Evolutionary conservation across 53 echinoderm and acorn worm species (phyloP), one percentile per base, ranked within the genome.

Genomic region (Stichopus horrens): DNA sequence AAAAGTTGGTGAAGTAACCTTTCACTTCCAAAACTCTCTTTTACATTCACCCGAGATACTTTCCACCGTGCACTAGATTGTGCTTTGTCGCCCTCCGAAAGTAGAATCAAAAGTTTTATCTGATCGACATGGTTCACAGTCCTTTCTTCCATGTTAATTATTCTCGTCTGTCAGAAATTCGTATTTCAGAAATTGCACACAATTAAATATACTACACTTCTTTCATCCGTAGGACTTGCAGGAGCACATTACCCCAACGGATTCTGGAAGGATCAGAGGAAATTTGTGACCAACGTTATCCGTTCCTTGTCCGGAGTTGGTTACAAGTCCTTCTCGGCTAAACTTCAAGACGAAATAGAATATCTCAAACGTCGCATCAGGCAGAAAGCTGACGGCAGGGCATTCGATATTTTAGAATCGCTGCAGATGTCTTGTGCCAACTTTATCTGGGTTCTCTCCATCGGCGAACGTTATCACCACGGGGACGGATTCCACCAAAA

Each of bases 211-310:
- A 5, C 53, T 11, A 0, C 51, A 10, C 73, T 86, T 37, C 66
- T 6, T 86, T 54, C 5, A 23, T 73, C 37, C 10, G 1, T 73
- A 86, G 86, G 86, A 18, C 86, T 86, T 9, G 86, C 74, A 8
- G 86, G 86, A 18, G 86, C 86, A 23, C 86, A 86, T 20, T 53
- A 86, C 21, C 54, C 86, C 53, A 21, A 86, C 54, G 86, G 86
- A 18, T 86, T 86, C 73, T 86, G 86, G 86, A 55, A 86, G n/a
- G 18, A 52, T 54, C 86, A 86, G 20, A 8, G 86, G 8, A 86
- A 86, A 19, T 86, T 86, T 21, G 86, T 73, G 10, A 9, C 74
- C 10, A 52, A 71, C n/a, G 21, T 86, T 52, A 16, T 86, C 23
- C 73, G 74, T 51, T 71, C 73, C 20, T 51, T 86, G 21, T 71